Base-by-base conservation (phyloP, 1,140 invertebrate species). In the Stenopsyche tienmushanensis region DNA sequence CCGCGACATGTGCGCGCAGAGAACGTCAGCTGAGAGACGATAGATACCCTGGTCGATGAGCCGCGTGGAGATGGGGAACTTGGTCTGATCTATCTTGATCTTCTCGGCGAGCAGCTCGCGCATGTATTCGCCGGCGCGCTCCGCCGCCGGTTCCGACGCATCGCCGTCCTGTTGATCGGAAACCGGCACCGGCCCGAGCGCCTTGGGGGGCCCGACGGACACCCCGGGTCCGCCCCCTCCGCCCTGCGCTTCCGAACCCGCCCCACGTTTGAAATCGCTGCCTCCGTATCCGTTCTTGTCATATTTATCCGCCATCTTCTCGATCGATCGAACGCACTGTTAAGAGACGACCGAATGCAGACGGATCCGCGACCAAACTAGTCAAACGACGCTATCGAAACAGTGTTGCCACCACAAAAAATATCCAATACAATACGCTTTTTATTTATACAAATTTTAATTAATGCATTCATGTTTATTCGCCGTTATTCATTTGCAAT, bases 51-150 rank as follows among this genome's bases (percentile, higher is more conserved):
- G 82, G 71, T 92, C 89, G 66, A 92, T 81, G 15, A 92, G 80
- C 57, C 86, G 83, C 15, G 83, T 78, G 3, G 87, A 86, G 70
- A 89, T 85, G 3, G 88, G 86, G 75, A 85, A 87, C 71, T 89
- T 88, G 21, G 81, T 76, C 17, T 82, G 76, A 72, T 91, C 89
- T 62, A 92, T 78, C 54, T 85, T 84, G 59, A 88, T 82, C 75
- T 90, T 90, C 72, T 92, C 90, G 44, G 85, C 84, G 41, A 92
- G 74, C 15, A 91, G 79, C 71, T 91, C 88, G 7, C 85, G 79
- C 68, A 91, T 85, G 71, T 91, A 91, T 77, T 91, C 89, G 42
- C 83, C 87, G 71, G 86, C 86, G 78, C 90, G 91, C 69, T 88
- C 85, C 72, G 82, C 81, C 53, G 81, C 66, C 72, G 78, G 76